These are phyloP conservation scores for Matsumurasca onukii DNA, from an alignment of 1,140 invertebrate genomes.

Conservation along the genomic window DNA sequence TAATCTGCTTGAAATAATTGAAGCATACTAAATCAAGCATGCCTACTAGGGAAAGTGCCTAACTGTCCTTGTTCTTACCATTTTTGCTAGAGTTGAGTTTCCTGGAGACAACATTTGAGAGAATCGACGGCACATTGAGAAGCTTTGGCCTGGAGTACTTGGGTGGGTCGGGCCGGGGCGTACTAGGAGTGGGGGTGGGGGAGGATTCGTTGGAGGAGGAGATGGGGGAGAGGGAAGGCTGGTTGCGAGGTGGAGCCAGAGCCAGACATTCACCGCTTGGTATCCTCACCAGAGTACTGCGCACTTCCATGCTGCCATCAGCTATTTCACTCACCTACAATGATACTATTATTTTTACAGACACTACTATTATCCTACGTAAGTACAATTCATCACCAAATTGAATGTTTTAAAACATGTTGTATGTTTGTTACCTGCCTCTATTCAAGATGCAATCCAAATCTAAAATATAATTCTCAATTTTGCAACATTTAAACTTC, in stretches of 20 bases:
- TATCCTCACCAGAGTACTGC: constrained; percentile 15
- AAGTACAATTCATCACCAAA: too few relatives aligned
- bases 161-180: too few relatives aligned
- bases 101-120: constrained; percentile 40
- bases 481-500: too few relatives aligned
- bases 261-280: constrained; percentile 17
- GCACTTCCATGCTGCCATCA: constrained; percentile 9
- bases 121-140: constrained; percentile 52
- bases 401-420: too few relatives aligned
- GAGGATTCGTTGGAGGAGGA: constrained; percentile 54
- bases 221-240: constrained; percentile 48
- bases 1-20: too few relatives aligned
- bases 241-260: constrained; percentile 23
- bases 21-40: too few relatives aligned
- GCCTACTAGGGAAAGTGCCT: too few relatives aligned
- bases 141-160: constrained; percentile 54
- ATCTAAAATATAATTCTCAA: too few relatives aligned
- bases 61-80: constrained; percentile 11
- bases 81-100: constrained; percentile 36
- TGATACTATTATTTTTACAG: too few relatives aligned
- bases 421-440: too few relatives aligned
- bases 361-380: too few relatives aligned
- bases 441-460: too few relatives aligned
- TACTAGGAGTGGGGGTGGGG: constrained; percentile 50
- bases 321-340: constrained; percentile 32